A percentile compares a stretch with the other conserved stretches of the same genome.
Conservation (phyloP, 1,140 invertebrate species). For the Lordiphosa clarofinis region DNA sequence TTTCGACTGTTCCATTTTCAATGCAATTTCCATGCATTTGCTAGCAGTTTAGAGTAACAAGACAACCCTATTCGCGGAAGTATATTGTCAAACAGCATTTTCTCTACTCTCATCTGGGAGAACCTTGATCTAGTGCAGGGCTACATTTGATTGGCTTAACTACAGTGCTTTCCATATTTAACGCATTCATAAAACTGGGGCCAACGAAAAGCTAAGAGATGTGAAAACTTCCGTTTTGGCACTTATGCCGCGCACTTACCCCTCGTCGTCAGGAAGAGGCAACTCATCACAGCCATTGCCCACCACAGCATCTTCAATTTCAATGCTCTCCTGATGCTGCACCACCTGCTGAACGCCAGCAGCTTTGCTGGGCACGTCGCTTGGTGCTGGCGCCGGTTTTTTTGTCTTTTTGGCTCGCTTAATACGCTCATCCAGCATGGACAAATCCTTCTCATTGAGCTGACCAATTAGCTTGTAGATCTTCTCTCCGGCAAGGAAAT, state of each 20-base stretch:
- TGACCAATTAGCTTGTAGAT: conserved; percentile 95
- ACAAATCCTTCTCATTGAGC: conserved; percentile 94
- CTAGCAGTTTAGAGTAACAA: no score
- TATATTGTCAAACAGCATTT: no score
- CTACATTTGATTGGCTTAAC: no score
- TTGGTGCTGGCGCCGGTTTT: conserved; percentile 79
- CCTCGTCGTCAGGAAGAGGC: conserved; percentile 69
- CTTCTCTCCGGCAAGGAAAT: conserved; percentile 93
- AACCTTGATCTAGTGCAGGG: no score
- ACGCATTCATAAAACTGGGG: no score
- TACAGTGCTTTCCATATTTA: no score
- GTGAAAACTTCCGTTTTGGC: neutral
- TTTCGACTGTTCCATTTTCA: no score
- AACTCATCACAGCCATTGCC: conserved; percentile 74
- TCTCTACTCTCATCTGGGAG: no score
- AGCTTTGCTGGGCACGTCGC: conserved; percentile 73
- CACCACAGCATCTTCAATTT: conserved; percentile 68
- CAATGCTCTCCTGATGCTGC: conserved; percentile 77
- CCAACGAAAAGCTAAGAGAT: no score
- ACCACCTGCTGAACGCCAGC: conserved; percentile 61
- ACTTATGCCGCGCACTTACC: conserved; percentile 38
- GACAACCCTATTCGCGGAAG: no score
- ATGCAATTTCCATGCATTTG: no score
- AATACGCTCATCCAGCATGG: conserved; percentile 96
- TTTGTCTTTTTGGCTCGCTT: conserved; percentile 89